phyloP scores from a whole-genome alignment of 2,113 vertebrate genomes.

The Ibidorhyncha struthersii region DNA sequence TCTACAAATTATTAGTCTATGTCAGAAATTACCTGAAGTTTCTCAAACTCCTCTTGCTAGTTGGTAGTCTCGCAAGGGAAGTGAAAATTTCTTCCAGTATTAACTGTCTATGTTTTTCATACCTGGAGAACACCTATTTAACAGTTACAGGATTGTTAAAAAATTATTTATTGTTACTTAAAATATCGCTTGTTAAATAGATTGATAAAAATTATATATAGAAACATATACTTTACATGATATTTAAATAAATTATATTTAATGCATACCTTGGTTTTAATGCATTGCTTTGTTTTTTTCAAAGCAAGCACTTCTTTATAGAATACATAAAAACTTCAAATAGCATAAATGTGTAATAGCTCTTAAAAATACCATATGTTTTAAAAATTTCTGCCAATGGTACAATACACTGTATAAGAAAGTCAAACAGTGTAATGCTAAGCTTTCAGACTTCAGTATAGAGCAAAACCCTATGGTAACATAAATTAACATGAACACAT shows the following conservation, averaged over 20 bases:
- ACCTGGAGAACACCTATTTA: conserved; percentile 87
- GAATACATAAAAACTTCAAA: neutral
- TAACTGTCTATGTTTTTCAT: conserved; percentile 97
- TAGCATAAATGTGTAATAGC: neutral
- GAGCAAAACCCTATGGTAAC: neutral
- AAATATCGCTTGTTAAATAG: neutral
- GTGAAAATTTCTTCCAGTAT: conserved; percentile 99
- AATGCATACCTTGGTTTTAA: neutral
- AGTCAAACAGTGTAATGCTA: neutral
- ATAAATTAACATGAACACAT: neutral
- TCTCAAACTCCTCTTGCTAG: conserved; percentile 96
- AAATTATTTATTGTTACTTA: neutral
- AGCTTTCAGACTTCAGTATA: neutral
- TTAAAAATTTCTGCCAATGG: neutral
- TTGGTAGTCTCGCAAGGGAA: conserved; percentile 94
- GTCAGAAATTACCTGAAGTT: conserved; percentile 89
- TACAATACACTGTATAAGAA: neutral
- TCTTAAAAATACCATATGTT: neutral
- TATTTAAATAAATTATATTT: neutral
- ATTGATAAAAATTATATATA: neutral
- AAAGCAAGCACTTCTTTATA: neutral
- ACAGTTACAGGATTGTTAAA: conserved; percentile 25
- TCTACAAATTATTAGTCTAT: neutral
- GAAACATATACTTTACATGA: neutral
- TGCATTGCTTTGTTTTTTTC: neutral